These are phyloP conservation scores for Typhlomys cinereus DNA, from an alignment of 2,113 vertebrate genomes.

Conservation along the genomic window DNA sequence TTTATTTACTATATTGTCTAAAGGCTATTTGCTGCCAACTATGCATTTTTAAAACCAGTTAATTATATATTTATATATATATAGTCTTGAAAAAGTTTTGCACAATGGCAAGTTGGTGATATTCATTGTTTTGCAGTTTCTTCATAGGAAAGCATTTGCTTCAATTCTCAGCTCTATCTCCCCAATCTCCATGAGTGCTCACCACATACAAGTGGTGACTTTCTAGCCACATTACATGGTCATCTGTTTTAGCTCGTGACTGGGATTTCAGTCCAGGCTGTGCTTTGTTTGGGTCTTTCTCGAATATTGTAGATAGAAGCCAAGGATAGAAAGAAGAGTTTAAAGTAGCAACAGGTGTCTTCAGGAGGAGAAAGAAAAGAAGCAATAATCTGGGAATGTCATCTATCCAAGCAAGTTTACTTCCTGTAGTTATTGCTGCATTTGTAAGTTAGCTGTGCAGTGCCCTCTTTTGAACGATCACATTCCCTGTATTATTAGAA, in stretches of 20 bases:
- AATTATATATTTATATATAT: too few species aligned
- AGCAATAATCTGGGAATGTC: not conserved
- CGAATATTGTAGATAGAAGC: not conserved
- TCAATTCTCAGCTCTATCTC: not conserved
- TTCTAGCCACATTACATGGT: not conserved
- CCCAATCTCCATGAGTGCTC: not conserved
- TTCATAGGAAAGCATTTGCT: not conserved
- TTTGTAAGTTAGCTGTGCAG: not conserved
- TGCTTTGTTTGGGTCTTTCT: not conserved
- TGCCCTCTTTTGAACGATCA: not conserved
- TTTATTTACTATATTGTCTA: not conserved
- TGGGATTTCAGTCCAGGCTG: not conserved
- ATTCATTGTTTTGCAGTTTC: constrained; percentile 20
- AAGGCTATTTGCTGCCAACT: not conserved
- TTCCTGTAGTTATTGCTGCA: not conserved
- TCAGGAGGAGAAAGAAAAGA: not conserved
- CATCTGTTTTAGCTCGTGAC: not conserved
- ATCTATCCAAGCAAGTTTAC: not conserved
- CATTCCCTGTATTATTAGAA: not conserved
- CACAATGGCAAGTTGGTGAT: not conserved
- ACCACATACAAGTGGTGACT: not conserved
- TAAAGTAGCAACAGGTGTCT: not conserved
- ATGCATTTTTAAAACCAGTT: not conserved
- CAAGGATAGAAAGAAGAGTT: not conserved
- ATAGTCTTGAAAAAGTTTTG: too few species aligned